Percentiles rank a stretch among this genome's conserved stretches.
Conservation (phyloP, 1,140 invertebrate genomes). For the Globodera rostochiensis region DNA sequence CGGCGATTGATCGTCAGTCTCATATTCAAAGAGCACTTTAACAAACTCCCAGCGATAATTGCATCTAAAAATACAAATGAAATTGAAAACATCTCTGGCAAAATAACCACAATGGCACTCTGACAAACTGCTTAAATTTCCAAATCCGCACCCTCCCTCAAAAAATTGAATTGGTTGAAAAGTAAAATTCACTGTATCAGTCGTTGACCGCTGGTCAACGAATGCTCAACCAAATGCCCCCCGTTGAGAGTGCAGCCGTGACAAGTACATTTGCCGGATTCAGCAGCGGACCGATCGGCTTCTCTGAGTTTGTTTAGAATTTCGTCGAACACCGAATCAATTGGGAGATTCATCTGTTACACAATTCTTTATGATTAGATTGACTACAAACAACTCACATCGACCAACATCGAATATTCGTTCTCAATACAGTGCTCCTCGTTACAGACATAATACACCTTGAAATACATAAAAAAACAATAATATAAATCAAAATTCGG, state of each 20-base stretch:
- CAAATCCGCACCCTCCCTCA: no score
- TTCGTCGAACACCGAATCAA: constrained; percentile 9
- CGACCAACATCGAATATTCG: no score
- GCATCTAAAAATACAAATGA: constrained; percentile 2
- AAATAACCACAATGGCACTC: background rate
- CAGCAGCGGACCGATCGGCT: background rate
- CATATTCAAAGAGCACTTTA: background rate
- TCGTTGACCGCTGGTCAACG: background rate
- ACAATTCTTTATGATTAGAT: background rate
- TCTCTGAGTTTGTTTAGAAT: background rate
- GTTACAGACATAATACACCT: no score
- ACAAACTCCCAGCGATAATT: constrained; percentile 8
- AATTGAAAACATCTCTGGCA: background rate
- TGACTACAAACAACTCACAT: background rate
- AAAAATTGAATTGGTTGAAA: background rate
- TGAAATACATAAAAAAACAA: no score
- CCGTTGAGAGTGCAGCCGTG: background rate
- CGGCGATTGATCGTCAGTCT: background rate
- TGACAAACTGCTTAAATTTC: no score
- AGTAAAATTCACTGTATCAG: background rate
- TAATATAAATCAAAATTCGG: no score
- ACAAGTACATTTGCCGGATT: background rate
- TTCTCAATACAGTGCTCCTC: no score
- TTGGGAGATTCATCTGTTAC: background rate
- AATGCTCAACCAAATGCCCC: background rate